A percentile compares a stretch with the other conserved stretches of the same genome.
These are phyloP conservation scores for Rhynchomys soricoides DNA, from an alignment of 2,113 vertebrate species.

Conservation along the genomic window DNA sequence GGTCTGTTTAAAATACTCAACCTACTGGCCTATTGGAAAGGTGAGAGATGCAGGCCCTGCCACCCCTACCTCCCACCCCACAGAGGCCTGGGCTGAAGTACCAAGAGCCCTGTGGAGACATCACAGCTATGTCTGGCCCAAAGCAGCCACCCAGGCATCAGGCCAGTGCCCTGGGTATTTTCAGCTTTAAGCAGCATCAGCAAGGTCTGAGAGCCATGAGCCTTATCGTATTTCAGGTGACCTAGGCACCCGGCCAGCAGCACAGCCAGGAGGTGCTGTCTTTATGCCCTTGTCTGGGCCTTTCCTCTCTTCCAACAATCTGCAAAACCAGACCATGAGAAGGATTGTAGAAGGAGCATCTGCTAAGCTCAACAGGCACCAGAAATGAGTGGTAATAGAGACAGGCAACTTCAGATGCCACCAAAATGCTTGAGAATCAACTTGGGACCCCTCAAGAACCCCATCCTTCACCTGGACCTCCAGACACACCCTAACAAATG, in stretches of 20 bases:
- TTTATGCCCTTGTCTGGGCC: background rate
- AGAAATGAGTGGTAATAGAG: background rate
- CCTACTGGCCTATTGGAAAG: background rate
- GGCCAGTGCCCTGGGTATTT: constrained; percentile 51
- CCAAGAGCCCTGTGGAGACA: background rate
- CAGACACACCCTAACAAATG: background rate
- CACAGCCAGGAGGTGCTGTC: background rate
- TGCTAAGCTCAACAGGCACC: background rate
- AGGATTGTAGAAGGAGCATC: background rate
- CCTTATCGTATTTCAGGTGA: constrained; percentile 72
- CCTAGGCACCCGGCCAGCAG: background rate
- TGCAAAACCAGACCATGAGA: background rate
- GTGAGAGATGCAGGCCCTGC: background rate
- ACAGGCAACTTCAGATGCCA: background rate
- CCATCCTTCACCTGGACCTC: background rate
- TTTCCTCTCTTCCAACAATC: background rate
- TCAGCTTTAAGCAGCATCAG: constrained; percentile 61
- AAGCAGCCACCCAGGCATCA: background rate
- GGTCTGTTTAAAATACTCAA: background rate
- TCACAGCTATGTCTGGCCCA: background rate
- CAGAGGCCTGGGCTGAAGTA: background rate
- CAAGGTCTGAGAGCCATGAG: background rate
- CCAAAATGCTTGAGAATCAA: background rate
- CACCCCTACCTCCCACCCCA: too few relatives aligned
- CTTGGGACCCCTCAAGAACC: background rate